Percentiles rank a stretch among this genome's conserved stretches.
Evolutionary conservation across 2,113 vertebrate species (phyloP).

Genomic region (Speoplatyrhinus poulsoni): DNA sequence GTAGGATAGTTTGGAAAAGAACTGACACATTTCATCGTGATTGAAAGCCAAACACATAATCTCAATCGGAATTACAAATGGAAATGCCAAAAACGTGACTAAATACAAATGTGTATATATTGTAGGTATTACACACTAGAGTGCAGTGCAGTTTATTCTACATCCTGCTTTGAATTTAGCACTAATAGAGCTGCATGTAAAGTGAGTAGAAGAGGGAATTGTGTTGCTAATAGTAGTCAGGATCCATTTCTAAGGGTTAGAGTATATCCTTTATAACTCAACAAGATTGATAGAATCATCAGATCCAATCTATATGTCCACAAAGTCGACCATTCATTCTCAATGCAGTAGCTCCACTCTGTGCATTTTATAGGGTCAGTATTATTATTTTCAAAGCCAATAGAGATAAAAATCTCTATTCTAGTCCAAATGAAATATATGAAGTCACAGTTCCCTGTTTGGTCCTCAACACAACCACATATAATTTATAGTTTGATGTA

Average conservation of each 20-base stretch:
- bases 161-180: conserved; percentile 21
- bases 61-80: too few species aligned
- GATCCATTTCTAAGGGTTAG: neutral
- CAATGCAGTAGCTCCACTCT: neutral
- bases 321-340: neutral
- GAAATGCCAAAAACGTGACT: neutral
- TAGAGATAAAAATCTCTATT: neutral
- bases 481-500: too few species aligned
- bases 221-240: neutral
- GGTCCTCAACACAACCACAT: too few species aligned
- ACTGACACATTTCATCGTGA: too few species aligned
- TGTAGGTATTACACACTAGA: neutral
- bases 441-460: neutral
- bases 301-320: conserved; percentile 11
- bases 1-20: neutral
- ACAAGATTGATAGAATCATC: neutral
- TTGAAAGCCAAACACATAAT: too few species aligned
- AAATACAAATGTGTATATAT: neutral
- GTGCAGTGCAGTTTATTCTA: conserved; percentile 11
- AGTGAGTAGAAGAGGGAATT: conserved; percentile 18
- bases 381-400: neutral
- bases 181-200: conserved; percentile 10
- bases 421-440: too few species aligned
- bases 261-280: neutral
- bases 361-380: neutral